Evolutionary conservation across 2,797 vertebrate genomes (phyloP), one percentile per base, ranked within the genome.

Genomic region (Lacerta bilineata): DNA sequence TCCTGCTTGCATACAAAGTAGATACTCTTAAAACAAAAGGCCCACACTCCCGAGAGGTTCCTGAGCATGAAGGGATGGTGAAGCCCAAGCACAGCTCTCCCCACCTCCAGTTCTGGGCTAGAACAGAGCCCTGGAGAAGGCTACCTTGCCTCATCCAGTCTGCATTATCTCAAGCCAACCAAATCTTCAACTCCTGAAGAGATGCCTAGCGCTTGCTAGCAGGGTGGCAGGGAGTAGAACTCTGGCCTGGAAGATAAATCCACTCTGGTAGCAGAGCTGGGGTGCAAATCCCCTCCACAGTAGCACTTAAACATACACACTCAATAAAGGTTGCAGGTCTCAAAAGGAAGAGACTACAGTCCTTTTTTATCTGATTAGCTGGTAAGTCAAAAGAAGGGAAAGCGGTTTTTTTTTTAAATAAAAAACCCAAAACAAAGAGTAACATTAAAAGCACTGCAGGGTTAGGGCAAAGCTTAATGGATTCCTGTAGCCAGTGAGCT

Each of bases 161-260:
- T 64, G 80, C 84, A 76, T 46, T 82, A 15, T 61, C 41, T 82
- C 83, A 77, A 78, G 72, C 81, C 79, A 87, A 27, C 33, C 69
- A 80, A 87, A 68, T 84, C 27, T n/a, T 72, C 20, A n/a, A 41
- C 1, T 2, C 74, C 78, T 82, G 86, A 66, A 41, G 17, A 1
- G 36, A 50, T 2, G 87, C 59, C 84, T 77, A 43, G 29, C 3
- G 0, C 71, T 80, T 15, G 85, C 66, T 76, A 86, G 85, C 74
- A 83, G 81, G 85, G 85, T 88, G 87, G 87, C 91, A 43, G 0
- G 1, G 87, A 91, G 33, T 0, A 1, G 41, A 86, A 78, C 76
- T 71, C 72, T 74, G 85, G 89, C 86, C 88, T 90, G 89, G 92
- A 94, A 95, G 93, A 93, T 91, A 90, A 90, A 85, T 91, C 92